Evolutionary conservation across 2,888 invertebrate species (phyloP), one percentile per base, ranked within the genome.

Genomic region (Mactromeris polynyma): DNA sequence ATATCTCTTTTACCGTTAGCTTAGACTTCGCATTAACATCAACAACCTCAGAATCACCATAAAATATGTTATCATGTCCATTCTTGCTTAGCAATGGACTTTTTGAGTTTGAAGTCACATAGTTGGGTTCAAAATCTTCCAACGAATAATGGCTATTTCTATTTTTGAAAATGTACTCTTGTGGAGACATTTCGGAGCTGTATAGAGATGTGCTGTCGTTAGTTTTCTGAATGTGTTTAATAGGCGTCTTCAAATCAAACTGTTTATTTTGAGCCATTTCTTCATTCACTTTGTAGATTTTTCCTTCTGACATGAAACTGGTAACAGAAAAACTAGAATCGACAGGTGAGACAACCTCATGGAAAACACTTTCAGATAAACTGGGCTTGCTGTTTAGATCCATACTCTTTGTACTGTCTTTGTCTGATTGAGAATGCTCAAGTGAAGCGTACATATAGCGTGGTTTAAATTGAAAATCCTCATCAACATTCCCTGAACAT

Each of bases 401-500:
- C 58, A 64, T 4, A 26, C 26, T 26, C 58, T 26, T 64, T 64
- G 58, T 26, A 64, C 58, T 26, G 26, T 64, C 26, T 64, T 64
- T 64, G 58, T 64, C 58, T 7, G 26, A 64, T 26, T 64, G 58
- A 26, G 58, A 64, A 77, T 77, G 77, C 14, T 38, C 77, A 21
- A 40, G 78, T 78, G 38, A 40, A 6, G 36, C 58, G 6, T n/a
- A 31, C 79, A 85, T 85, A 38, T 42, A 69, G 11, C 85, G 58
- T 42, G 85, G 80, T 40, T 80, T 85, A 21, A 64, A 80, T 31
- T 40, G 58, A 64, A 85, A 85, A n/a, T 64, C 85, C 11, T 64
- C 85, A 17, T 85, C 80, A 19, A 26, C 11, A 26, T 9, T 64
- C 6, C 11, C 58, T 64, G 26, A 26, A 64, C 26, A n/a, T 64